These are phyloP conservation scores for Oscheius myriophilus DNA, from an alignment of 2,888 invertebrate genomes.

Conservation along the genomic window DNA sequence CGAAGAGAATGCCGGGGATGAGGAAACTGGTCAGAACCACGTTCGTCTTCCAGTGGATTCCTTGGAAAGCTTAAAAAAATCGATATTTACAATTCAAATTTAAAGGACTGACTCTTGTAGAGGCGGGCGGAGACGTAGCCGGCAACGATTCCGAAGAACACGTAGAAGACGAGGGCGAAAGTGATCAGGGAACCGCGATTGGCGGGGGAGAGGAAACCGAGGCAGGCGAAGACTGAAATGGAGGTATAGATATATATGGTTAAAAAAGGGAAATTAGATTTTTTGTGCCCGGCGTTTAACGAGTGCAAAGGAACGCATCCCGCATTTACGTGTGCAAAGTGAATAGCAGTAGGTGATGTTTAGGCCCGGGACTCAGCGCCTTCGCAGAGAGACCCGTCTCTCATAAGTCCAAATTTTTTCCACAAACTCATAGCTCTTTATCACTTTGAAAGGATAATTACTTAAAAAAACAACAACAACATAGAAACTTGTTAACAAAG, in stretches of 20 bases:
- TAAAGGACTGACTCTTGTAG: conserved; percentile 82
- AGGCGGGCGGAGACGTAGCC: conserved; percentile 95
- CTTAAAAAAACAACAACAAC: no score
- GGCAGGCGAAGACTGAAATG: conserved; percentile 88
- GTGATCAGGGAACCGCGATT: conserved; percentile 99
- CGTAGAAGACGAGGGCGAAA: conserved; percentile 93
- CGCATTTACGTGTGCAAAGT: no score
- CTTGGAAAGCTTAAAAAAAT: conserved; percentile 81
- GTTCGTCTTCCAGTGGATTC: conserved; percentile 98
- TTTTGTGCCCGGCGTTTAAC: no score
- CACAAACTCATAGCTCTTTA: no score
- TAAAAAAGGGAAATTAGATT: no score
- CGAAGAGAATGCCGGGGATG: conserved; percentile 94
- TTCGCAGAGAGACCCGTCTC: no score
- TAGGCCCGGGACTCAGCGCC: no score
- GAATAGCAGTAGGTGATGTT: no score
- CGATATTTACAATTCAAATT: neutral
- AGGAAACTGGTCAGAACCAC: conserved; percentile 94
- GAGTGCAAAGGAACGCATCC: no score
- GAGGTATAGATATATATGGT: neutral
- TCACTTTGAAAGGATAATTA: no score
- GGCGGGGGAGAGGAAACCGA: conserved; percentile 97
- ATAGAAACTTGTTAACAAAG: no score
- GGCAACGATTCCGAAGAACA: conserved; percentile 93
- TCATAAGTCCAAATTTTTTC: no score